These are phyloP conservation scores for Anthoscopus minutus DNA, from an alignment of 2,113 vertebrate species.

Conservation along the genomic window DNA sequence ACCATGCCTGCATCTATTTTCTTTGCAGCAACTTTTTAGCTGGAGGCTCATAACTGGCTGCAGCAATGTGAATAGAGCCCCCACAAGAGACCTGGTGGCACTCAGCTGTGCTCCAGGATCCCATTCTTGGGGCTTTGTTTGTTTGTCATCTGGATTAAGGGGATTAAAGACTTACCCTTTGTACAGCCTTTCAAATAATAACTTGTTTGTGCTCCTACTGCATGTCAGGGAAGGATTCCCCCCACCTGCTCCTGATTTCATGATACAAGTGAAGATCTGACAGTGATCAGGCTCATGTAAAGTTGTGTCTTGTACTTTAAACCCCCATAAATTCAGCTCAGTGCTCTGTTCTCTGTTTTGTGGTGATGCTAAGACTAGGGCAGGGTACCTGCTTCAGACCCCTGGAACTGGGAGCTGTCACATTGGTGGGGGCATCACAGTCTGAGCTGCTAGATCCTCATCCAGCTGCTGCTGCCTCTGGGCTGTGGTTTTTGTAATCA, in stretches of 20 bases:
- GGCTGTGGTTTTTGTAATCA: neutral
- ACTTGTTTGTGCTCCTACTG: neutral
- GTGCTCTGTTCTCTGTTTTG: fast-evolving
- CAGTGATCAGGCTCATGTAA: neutral
- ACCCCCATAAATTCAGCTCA: neutral
- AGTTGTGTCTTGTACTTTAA: neutral
- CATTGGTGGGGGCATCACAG: neutral
- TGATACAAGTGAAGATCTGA: neutral
- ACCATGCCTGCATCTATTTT: neutral
- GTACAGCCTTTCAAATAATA: constrained; percentile 43
- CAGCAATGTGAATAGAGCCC: neutral
- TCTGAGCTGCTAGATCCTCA: neutral
- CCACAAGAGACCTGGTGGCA: neutral
- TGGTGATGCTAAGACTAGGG: neutral
- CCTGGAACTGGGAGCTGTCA: neutral
- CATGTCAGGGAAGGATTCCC: neutral
- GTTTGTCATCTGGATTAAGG: constrained; percentile 44
- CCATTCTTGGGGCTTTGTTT: constrained; percentile 36
- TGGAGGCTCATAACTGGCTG: neutral
- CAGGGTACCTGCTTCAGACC: neutral
- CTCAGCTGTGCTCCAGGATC: neutral
- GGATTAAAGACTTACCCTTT: constrained; percentile 63
- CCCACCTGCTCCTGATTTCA: neutral
- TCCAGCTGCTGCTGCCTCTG: fast-evolving
- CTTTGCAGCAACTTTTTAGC: neutral